Percentiles rank a stretch among this genome's conserved stretches.
phyloP scores from a whole-genome alignment of 2,797 vertebrate species.

The Diglossa cyanea region DNA sequence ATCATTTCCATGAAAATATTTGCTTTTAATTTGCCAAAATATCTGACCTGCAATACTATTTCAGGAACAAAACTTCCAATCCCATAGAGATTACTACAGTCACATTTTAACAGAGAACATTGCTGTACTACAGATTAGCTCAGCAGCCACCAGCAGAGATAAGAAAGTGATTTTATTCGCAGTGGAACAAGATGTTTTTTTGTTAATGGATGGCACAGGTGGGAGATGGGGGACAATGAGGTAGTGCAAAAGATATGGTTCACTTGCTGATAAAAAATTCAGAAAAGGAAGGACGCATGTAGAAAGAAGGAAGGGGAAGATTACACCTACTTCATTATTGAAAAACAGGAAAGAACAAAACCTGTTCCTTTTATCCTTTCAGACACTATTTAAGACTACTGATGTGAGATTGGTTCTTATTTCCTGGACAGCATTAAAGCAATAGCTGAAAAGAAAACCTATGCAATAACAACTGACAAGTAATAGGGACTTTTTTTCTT shows the following conservation, averaged over 20 bases:
- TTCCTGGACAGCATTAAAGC: not conserved
- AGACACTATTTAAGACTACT: not conserved
- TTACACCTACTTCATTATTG: not conserved
- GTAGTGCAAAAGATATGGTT: not conserved
- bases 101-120: not conserved
- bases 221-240: not conserved
- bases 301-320: not conserved
- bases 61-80: slow-evolving; percentile 37
- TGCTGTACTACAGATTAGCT: not conserved
- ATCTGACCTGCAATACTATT: not conserved
- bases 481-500: not conserved
- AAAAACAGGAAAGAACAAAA: not conserved
- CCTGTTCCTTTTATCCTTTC: not conserved
- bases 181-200: not conserved
- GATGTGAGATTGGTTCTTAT: not conserved
- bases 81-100: not conserved
- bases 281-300: not conserved
- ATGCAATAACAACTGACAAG: not conserved
- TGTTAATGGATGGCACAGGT: not conserved
- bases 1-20: slow-evolving; percentile 28
- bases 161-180: slow-evolving; percentile 2
- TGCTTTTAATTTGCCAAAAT: slow-evolving; percentile 5
- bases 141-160: not conserved
- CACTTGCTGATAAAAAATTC: not conserved
- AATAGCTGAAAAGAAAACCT: not conserved